phyloP scores from a whole-genome alignment of 2,797 vertebrate species.

The Syndactyla subalaris region DNA sequence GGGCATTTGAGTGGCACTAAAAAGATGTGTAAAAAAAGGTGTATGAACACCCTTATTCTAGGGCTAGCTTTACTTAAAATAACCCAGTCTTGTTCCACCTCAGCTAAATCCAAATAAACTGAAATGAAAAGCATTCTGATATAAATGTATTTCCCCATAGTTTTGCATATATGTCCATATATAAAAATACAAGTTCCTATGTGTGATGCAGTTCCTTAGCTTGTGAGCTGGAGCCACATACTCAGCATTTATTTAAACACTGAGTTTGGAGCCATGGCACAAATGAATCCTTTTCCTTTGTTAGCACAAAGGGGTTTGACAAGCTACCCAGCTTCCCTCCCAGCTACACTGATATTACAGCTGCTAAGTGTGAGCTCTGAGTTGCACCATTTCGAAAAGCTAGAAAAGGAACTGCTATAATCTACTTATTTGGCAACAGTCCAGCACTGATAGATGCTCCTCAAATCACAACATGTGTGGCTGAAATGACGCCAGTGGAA shows the following conservation, averaged over 20 bases:
- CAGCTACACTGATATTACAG: neutral
- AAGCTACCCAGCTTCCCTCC: neutral
- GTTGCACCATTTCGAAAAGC: constrained; percentile 17
- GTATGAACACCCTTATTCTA: neutral
- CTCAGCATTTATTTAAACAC: neutral
- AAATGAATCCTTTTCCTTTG: neutral
- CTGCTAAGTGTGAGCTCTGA: constrained; percentile 21
- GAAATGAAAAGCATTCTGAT: neutral
- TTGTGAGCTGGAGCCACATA: neutral
- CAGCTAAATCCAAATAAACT: neutral
- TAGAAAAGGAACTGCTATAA: constrained; percentile 17
- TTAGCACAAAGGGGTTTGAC: constrained; percentile 18
- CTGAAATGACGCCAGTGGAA: constrained; percentile 46
- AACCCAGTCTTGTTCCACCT: neutral
- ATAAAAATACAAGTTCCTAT: neutral
- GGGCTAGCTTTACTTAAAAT: neutral
- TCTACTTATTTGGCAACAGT: constrained; percentile 23
- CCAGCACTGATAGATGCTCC: constrained; percentile 38
- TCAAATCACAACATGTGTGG: constrained; percentile 36
- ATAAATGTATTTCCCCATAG: neutral
- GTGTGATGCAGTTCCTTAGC: neutral
- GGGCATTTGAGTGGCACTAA: neutral
- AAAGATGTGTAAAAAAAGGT: neutral
- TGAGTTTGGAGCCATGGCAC: neutral
- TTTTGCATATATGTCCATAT: neutral